Conservation (phyloP, 2,113 vertebrate species). For the Scomber scombrus region DNA sequence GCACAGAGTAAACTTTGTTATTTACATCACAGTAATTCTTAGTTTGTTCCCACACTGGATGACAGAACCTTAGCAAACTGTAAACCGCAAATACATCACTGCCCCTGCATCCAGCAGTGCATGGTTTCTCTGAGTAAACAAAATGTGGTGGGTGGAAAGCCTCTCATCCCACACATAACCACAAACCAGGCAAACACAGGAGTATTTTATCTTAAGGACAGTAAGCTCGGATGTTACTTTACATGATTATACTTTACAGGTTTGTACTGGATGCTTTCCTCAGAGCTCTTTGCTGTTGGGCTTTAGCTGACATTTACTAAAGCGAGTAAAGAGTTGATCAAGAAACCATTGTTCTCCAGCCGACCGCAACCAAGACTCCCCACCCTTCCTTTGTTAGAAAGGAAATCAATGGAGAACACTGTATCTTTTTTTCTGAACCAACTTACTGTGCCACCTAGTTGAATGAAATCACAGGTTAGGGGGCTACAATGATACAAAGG, state of each 20-base stretch:
- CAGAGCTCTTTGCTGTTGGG: slow-evolving; percentile 21
- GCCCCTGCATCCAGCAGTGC: not conserved
- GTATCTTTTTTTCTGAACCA: slow-evolving; percentile 1
- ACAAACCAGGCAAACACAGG: slow-evolving; percentile 3
- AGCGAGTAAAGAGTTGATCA: slow-evolving; percentile 19
- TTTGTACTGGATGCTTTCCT: slow-evolving; percentile 9
- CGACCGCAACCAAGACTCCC: slow-evolving; percentile 7
- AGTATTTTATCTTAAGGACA: not conserved
- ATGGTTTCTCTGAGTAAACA: slow-evolving; percentile 6
- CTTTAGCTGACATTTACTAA: slow-evolving; percentile 11
- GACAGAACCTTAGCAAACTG: slow-evolving; percentile 15
- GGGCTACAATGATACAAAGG: not conserved
- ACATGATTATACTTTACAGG: not conserved
- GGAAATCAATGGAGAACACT: slow-evolving; percentile 52
- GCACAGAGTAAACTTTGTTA: not conserved
- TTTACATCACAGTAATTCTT: slow-evolving; percentile 2
- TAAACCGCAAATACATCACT: slow-evolving; percentile 19
- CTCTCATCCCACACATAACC: not conserved
- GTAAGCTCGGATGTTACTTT: not conserved
- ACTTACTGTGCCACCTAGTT: not conserved
- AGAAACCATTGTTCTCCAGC: slow-evolving; percentile 62
- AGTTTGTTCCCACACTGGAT: slow-evolving; percentile 29
- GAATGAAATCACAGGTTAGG: slow-evolving; percentile 30
- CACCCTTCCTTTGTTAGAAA: slow-evolving; percentile 60
- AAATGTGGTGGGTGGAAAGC: not conserved